Percentiles rank a stretch among this genome's conserved stretches.
These are phyloP conservation scores for Phytoseiulus persimilis DNA, from an alignment of 2,888 invertebrate genomes.

Conservation along the genomic window DNA sequence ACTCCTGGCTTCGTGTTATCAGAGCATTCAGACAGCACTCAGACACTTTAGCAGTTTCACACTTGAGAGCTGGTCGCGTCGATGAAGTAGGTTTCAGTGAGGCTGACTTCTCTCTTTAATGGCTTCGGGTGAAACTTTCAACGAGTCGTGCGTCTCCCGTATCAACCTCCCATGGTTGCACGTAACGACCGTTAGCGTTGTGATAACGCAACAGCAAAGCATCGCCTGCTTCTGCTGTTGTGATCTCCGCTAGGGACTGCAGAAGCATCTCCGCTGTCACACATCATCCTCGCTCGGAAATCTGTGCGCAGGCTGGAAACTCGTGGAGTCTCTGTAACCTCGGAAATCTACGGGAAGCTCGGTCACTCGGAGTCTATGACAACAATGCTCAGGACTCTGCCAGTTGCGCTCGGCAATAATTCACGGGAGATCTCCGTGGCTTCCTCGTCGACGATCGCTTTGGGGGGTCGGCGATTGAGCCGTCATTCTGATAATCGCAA, in stretches of 20 bases:
- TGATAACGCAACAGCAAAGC: not conserved
- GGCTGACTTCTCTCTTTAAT: not conserved
- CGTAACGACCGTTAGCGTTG: not conserved
- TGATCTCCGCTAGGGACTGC: not conserved
- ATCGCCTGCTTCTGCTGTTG: not conserved
- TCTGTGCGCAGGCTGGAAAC: no score
- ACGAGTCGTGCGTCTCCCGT: not conserved
- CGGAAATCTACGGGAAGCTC: not conserved
- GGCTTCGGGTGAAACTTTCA: not conserved
- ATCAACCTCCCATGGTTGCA: not conserved
- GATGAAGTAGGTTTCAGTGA: not conserved
- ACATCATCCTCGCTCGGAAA: not conserved
- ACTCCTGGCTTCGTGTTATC: not conserved
- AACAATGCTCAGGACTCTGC: not conserved
- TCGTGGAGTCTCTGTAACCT: not conserved
- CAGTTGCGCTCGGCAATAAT: not conserved
- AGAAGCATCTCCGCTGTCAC: not conserved
- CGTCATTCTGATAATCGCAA: not conserved
- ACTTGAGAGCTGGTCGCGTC: not conserved
- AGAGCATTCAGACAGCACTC: not conserved
- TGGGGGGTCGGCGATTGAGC: not conserved
- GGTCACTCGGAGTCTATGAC: not conserved
- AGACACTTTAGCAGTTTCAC: not conserved
- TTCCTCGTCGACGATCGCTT: not conserved
- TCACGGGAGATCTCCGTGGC: not conserved